Evolutionary conservation across 2,888 invertebrate genomes (phyloP), one percentile per base, ranked within the genome.

Genomic region (Spodoptera littoralis): DNA sequence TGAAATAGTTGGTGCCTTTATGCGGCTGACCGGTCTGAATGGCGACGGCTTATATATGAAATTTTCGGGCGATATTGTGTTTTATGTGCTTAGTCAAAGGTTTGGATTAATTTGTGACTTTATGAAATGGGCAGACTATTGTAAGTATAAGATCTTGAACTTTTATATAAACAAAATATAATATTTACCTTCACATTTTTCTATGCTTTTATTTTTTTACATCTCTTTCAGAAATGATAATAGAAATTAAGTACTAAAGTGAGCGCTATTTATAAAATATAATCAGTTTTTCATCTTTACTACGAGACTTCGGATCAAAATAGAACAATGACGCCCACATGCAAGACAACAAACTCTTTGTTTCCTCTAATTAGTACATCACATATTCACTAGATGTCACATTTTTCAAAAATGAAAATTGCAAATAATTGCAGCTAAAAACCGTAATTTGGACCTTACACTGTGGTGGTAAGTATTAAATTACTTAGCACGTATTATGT

Each of bases 1-100:
- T 80, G 77, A 75, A 77, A 83, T 77, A 73, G 73, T 66, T 67
- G 61, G 70, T 50, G 79, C 70, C 63, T 76, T 78, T 79, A 79
- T 78, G 71, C 12, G n/a, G 72, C 72, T 76, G 79, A 78, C 77
- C 78, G 65, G 55, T 55, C 68, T 60, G 74, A 68, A 56, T 45
- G 60, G 52, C 61, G 41, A 47, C 24, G 45, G 48, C 18, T 49
- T 62, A 65, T 69, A 69, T 70, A 54, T 44, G 51, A 45, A 13
- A 42, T 52, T 66, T 57, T 48, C 27, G n/a, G 22, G n/a, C 30
- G 6, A 24, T 51, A 41, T 65, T 58, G 11, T 58, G 11, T 18
- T 24, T 8, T n/a, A 30, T 0, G 18, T 49, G 13, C 52, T 62
- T n/a, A n/a, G 27, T 27, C 27, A 27, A 27, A 27, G 27, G 27